These are phyloP conservation scores for Hydropotes inermis DNA, from an alignment of 2,113 vertebrate species.

Conservation along the genomic window DNA sequence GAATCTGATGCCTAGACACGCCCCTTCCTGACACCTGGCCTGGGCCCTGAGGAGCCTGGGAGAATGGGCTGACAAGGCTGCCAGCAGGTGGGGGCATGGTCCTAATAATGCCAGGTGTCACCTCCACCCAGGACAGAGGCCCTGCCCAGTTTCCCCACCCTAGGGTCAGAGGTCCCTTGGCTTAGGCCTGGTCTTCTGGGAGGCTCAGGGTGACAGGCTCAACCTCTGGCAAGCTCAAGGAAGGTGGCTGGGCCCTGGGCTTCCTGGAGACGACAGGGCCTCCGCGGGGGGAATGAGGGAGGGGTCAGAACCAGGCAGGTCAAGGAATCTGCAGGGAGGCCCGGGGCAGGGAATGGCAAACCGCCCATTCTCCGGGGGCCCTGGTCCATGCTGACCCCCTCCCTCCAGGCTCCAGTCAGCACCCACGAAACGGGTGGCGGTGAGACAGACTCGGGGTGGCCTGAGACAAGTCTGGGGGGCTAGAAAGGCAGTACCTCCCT, in stretches of 20 bases:
- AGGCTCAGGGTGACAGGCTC: not conserved
- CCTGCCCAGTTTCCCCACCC: slow-evolving; percentile 12
- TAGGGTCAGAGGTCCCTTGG: slow-evolving; percentile 52
- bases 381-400: not conserved
- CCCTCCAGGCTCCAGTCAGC: not conserved
- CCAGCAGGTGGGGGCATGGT: not conserved
- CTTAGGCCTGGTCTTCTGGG: not conserved
- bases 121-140: not conserved
- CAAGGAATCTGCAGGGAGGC: not conserved
- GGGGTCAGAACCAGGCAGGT: not conserved
- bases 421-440: not conserved
- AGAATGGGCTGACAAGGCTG: not conserved
- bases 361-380: not conserved
- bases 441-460: not conserved
- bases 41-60: not conserved
- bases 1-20: slow-evolving; percentile 49
- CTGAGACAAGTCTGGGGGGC: not conserved
- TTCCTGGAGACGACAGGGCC: not conserved
- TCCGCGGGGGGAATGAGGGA: not conserved
- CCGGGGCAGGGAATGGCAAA: not conserved
- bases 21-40: slow-evolving; percentile 63
- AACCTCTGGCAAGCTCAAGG: not conserved
- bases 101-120: not conserved
- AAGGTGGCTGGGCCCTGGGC: not conserved
- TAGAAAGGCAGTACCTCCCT: not conserved